Base-by-base conservation (phyloP, 2,113 vertebrate genomes). In the Paraplagusia blochii region DNA sequence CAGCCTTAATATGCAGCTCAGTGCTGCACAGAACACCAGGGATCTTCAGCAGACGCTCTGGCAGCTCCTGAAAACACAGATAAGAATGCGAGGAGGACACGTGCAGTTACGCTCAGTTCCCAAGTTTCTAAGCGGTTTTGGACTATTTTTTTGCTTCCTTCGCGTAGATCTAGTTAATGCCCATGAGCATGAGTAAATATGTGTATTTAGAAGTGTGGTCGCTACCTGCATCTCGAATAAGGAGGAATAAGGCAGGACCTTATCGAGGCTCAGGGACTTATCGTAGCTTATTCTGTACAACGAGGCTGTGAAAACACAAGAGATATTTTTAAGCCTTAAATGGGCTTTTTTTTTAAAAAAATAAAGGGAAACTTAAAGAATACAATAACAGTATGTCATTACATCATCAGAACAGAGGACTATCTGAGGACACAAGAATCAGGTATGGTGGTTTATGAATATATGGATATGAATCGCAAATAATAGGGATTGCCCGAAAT, bases 231-330 rank as follows among this genome's bases (percentile, higher is more conserved):
- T 85, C 79, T 95, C 93, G 85, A 77, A 85, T 63, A 96, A 75
- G 36, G 94, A 92, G 0, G 95, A 94, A 74, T 93, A 94, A 0
- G 93, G 93, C 76, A 98, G 80, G 48, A 97, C 79, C 73, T 90
- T 92, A 79, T 94, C 93, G 80, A 96, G 64, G 54, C 86, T 83
- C 48, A 86, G 82, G 58, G 83, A 79, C 74, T 93, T 92, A 56
- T 90, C 69, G 63, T 91, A 92, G 44, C 91, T 82, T 63, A 87
- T 91, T 84, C 92, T 93, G 76, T 94, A 94, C 33, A 94, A 68
- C 56, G 93, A 95, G 38, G 92, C 95, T 97, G 79, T 19, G 49
- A 34, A 33, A 36, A 34, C 15, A 16, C 18, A 35, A 38, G 35
- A 47, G n/a, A n/a, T n/a, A n/a, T n/a, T n/a, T n/a, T n/a, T n/a